phyloP scores from a whole-genome alignment of 2,888 invertebrate species.

The Diplolepis rosae region DNA sequence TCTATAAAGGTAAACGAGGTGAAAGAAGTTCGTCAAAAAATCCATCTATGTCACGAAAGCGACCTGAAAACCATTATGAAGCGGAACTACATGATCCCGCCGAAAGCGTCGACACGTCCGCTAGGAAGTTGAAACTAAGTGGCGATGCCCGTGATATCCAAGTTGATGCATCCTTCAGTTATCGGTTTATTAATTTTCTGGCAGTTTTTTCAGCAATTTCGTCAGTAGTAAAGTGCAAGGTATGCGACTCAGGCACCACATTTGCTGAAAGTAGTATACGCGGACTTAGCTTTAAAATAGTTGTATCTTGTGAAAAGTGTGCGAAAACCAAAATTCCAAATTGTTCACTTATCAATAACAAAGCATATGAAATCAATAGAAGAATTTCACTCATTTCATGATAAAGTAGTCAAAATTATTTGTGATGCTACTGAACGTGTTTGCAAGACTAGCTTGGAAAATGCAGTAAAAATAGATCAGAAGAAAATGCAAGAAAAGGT shows the following conservation, averaged over 20 bases:
- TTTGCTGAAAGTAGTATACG: slow-evolving; percentile 10
- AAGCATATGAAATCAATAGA: slow-evolving; percentile 50
- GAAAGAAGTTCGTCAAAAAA: background rate
- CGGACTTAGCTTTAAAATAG: slow-evolving; percentile 16
- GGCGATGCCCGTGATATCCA: background rate
- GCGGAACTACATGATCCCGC: no score
- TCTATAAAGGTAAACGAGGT: slow-evolving; percentile 21
- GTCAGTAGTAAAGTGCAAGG: slow-evolving; percentile 5
- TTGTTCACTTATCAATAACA: slow-evolving; percentile 40
- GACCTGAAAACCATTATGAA: no score
- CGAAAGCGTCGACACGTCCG: background rate
- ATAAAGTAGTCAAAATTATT: slow-evolving; percentile 3
- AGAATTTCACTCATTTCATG: slow-evolving; percentile 35
- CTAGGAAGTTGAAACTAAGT: slow-evolving; percentile 9
- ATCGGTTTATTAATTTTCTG: slow-evolving; percentile 32
- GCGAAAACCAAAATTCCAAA: slow-evolving; percentile 27
- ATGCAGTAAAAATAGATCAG: background rate
- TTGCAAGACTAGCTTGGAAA: background rate
- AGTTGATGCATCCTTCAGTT: slow-evolving; percentile 4
- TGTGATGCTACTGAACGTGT: background rate
- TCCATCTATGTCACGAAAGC: slow-evolving; percentile 37
- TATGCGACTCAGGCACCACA: background rate
- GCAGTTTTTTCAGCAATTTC: slow-evolving; percentile 42
- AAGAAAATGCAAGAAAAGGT: slow-evolving; percentile 7
- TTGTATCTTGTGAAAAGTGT: background rate